Base-by-base conservation (phyloP, 2,888 invertebrate species). In the Kuschelorhynchus macadamiae region DNA sequence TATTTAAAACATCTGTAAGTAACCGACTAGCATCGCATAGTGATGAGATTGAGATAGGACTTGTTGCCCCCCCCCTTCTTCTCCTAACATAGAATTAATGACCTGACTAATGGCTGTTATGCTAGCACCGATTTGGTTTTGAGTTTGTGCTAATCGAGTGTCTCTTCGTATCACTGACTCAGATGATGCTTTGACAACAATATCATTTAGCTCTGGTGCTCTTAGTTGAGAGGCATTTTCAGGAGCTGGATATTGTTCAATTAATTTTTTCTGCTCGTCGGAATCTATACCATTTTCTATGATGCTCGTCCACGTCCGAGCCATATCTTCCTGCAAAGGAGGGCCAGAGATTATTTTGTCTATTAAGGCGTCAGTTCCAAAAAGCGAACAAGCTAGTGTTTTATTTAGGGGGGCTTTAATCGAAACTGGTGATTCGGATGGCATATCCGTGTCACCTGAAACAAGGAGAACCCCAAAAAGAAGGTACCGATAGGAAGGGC, bases 191-290 rank as follows among this genome's bases (percentile, higher is more conserved):
- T 14, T 12, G 7, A 14, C 11, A 4, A 68, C 53, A 17, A 50
- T 50, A 14, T 42, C 50, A 20, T 68, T 63, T 50, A 68, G 30
- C 14, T 55, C 33, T 1, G 56, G 63, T 14, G 56, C 30, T 30
- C 49, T 16, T 2, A 61, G 14, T 32, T 3, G 5, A 0, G 8
- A 7, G 4, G 47, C 21, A 16, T 67, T 67, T 30, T 41, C 42
- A 0, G 61, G 53, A 7, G 42, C 16, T 17, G 32, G 42, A 32
- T 62, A 50, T 49, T 62, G 53, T 12, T 41, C 36, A 0, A 62
- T 18, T 18, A 67, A 20, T 4, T 41, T 50, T 2, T 49, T n/a
- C 12, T 32, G 49, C 9, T 25, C 42, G 12, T 41, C 62, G n/a
- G 36, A 32, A 21, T 20, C 30, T 11, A 62, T 9, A 5, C 67